A percentile compares a stretch with the other conserved stretches of the same genome.
These are phyloP conservation scores for Pongo pygmaeus DNA, from an alignment of 2,113 vertebrate species.

Conservation along the genomic window DNA sequence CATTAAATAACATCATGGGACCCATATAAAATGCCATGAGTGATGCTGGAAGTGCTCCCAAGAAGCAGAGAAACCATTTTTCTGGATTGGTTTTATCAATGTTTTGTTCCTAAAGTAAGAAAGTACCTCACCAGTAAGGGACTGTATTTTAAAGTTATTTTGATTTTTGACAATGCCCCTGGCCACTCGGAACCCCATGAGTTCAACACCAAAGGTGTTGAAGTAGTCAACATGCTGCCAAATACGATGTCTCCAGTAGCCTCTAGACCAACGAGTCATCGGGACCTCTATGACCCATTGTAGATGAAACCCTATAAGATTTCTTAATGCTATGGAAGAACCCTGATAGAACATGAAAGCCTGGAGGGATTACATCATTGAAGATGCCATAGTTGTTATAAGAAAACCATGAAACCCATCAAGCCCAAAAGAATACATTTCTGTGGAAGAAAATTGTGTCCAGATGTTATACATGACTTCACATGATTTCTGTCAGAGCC, in stretches of 20 bases:
- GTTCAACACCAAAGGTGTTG: too few species aligned
- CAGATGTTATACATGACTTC: neutral
- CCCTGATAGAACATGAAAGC: neutral
- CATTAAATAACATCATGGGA: neutral
- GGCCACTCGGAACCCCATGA: neutral
- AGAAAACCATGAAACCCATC: neutral
- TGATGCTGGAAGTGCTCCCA: neutral
- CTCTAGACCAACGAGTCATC: neutral
- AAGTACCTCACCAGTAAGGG: neutral
- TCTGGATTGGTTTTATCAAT: neutral
- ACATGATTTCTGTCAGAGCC: neutral
- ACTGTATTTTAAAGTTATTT: neutral
- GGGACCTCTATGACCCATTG: neutral
- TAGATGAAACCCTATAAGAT: neutral
- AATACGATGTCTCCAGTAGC: neutral
- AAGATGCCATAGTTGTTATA: neutral
- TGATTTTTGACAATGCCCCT: neutral
- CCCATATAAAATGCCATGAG: neutral
- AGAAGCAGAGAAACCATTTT: neutral
- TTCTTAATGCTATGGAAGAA: neutral
- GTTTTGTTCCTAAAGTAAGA: neutral
- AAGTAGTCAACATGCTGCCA: neutral
- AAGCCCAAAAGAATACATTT: neutral
- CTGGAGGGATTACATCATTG: neutral
- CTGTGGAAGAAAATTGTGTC: neutral